Conservation (phyloP, 64 coral and sea anemone species). For the Orbicella faveolata region DNA sequence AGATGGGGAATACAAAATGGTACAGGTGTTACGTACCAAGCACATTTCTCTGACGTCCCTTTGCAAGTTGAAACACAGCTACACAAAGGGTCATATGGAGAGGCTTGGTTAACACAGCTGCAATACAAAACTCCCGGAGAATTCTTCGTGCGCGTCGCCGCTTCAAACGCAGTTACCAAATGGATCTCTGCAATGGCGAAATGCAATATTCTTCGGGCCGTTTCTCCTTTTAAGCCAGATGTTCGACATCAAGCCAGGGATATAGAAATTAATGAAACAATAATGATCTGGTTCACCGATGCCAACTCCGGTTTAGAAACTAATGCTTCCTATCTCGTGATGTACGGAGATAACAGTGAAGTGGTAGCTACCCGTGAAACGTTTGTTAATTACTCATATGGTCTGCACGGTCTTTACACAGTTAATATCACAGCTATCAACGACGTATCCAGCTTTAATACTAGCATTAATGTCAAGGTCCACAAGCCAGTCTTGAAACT, state of each 20-base stretch:
- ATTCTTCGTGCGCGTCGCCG: conserved; percentile 28
- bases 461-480: conserved; percentile 13
- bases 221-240: conserved; percentile 31
- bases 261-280: conserved; percentile 49
- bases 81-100: conserved; percentile 13
- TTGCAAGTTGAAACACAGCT: conserved; percentile 3
- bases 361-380: conserved; percentile 7
- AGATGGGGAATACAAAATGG: conserved; percentile 61
- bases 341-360: conserved; percentile 55
- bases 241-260: background rate
- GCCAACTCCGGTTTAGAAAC: background rate
- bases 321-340: conserved; percentile 29
- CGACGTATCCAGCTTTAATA: conserved; percentile 32
- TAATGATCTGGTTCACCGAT: conserved; percentile 41
- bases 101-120: conserved; percentile 8
- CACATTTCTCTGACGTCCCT: background rate
- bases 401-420: conserved; percentile 10
- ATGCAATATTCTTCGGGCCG: conserved; percentile 32
- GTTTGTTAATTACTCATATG: conserved; percentile 13
- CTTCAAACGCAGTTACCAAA: conserved; percentile 39
- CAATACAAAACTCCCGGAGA: conserved; percentile 55
- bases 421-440: conserved; percentile 61
- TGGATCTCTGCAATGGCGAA: background rate
- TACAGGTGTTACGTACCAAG: conserved; percentile 37
- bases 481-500: conserved; percentile 44